These are phyloP conservation scores for Dendrolimus pini DNA, from an alignment of 2,888 invertebrate genomes.

Conservation along the genomic window DNA sequence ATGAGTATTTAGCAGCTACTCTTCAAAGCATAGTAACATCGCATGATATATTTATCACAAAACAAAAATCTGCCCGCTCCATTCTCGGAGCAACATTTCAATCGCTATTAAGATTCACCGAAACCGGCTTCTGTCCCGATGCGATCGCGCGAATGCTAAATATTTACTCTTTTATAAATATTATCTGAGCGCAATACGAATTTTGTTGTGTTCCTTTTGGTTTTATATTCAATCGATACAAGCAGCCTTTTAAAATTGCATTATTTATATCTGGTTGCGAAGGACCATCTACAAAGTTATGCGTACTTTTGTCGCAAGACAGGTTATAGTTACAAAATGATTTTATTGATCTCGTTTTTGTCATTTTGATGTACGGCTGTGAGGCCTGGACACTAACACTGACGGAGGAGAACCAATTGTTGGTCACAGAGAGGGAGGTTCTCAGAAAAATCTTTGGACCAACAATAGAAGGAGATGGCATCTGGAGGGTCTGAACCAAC, in stretches of 20 bases:
- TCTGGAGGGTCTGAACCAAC: no score
- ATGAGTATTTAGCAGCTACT: no score
- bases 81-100: conserved; percentile 44
- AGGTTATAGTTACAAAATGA: no score
- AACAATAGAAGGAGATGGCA: no score
- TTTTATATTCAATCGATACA: conserved; percentile 3
- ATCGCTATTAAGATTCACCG: conserved; percentile 52
- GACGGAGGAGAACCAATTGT: no score
- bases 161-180: conserved; percentile 29
- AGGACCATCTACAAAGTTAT: neutral
- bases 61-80: conserved; percentile 30
- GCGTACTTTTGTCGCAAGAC: no score
- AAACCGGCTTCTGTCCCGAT: conserved; percentile 50
- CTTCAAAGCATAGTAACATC: neutral
- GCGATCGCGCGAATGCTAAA: conserved; percentile 31
- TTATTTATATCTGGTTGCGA: neutral
- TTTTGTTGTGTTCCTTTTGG: conserved; percentile 5
- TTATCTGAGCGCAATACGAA: conserved; percentile 2
- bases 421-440: no score
- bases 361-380: no score
- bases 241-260: neutral
- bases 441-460: no score
- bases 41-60: conserved; percentile 32
- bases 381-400: no score
- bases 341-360: no score